Base-by-base conservation (phyloP, 2,888 invertebrate species). In the Drosophila tripunctata region DNA sequence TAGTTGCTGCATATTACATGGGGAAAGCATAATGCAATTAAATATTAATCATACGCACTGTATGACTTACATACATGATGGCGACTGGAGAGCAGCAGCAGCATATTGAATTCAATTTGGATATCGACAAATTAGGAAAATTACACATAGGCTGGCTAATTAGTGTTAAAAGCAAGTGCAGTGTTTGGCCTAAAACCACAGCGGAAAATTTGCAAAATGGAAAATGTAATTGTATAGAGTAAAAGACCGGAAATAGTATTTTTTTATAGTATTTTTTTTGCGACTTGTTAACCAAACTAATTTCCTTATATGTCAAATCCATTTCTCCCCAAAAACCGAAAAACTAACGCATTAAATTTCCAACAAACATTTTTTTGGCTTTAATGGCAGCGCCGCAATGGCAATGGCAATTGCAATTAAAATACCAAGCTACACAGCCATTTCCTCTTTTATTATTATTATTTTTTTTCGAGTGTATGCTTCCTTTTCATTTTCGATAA, bases 31-130 rank as follows among this genome's bases (percentile, higher is more conserved):
- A 83, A 83, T 75, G 75, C 72, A 78, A 83, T 81, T 80, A 81
- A 82, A 81, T 81, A 82, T 82, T 82, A 84, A 82, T 81, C 80
- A 84, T 84, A 76, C 78, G 73, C 68, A 75, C 63, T 78, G 65
- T 66, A 41, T 41, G 27, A 6, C 51, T 27, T 2, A 3, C 31
- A 35, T 22, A 43, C 44, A 14, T 44, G 38, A 40, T 22, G 12
- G 50, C 24, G 6, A 44, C 52, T 38, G n/a, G n/a, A n/a, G n/a
- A 45, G 50, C 41, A 38, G 3, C 19, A 38, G 65, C 64, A 58
- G 55, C 65, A 65, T 56, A 56, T 67, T 62, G 67, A 43, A 43
- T 31, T 67, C 30, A 36, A 45, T 61, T 73, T 68, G 60, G 43
- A 31, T 73, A 72, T 78, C 55, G 75, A 44, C 78, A 82, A 85